These are phyloP conservation scores for Heterohyrax brucei DNA, from an alignment of 2,797 vertebrate genomes.

Conservation along the genomic window DNA sequence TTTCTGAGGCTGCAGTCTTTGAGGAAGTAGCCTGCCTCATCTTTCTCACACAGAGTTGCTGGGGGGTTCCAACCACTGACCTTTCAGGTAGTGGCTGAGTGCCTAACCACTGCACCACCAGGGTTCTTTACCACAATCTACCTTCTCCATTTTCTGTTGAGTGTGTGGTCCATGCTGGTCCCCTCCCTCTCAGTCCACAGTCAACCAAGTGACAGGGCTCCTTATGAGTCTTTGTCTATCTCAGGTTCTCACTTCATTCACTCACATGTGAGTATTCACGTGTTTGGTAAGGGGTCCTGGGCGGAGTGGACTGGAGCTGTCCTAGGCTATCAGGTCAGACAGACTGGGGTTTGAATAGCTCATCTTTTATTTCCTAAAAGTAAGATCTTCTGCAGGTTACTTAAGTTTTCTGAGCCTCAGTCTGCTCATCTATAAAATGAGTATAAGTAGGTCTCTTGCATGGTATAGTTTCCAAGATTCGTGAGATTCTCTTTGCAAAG, in stretches of 20 bases:
- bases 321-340: neutral
- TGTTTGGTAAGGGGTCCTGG: no score
- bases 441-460: fast-evolving
- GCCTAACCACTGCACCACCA: no score
- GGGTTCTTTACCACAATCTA: no score
- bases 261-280: no score
- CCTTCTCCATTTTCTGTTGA: no score
- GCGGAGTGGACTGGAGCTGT: no score
- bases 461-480: neutral
- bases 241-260: neutral
- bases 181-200: neutral
- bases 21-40: no score
- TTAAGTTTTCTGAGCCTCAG: neutral
- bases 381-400: neutral
- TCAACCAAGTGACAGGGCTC: neutral
- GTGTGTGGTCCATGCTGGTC: neutral
- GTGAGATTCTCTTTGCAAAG: neutral
- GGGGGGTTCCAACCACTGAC: no score
- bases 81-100: no score
- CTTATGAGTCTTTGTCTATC: no score
- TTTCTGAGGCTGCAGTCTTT: no score
- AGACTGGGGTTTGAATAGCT: neutral
- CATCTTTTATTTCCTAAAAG: slow-evolving; percentile 34
- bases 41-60: no score
- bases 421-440: neutral